Evolutionary conservation across 2,888 invertebrate genomes (phyloP), one percentile per base, ranked within the genome.

Genomic region (Poecilus cupreus): DNA sequence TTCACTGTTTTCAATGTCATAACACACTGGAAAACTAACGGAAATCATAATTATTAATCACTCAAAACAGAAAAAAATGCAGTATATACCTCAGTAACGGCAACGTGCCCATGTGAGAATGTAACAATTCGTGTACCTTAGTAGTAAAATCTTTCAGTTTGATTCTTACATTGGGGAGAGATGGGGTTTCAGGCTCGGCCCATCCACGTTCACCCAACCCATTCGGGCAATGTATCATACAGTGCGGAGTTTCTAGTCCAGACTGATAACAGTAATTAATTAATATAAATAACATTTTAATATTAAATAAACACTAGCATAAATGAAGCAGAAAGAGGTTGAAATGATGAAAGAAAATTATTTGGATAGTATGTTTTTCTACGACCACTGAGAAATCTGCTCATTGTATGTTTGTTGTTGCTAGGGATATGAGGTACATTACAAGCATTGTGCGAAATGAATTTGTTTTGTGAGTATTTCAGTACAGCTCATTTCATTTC

Each of bases 1-100:
- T 80, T 91, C 90, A 10, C 93, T 92, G 87, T 94, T 96, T 87
- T 93, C 93, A 10, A 94, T 92, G 86, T 94, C 93, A 88, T 96
- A 97, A 88, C 97, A 97, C 83, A 93, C 92, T 83, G 95, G 93
- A 87, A 96, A 94, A 88, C 96, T 96, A 75, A 72, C 8, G 1
- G 0, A 32, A 32, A 32, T 3, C 5, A 32, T 32, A 2, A 32
- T 32, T 32, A 32, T 2, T 32, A 32, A 32, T 32, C 5, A 2
- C 4, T 32, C 2, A 3, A 26, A 26, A 16, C 49, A 2, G 0
- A 49, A 16, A 18, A 49, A 49, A 32, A 32, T 32, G 8, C 5
- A 18, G 22, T 20, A 18, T 11, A 88, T 87, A 96, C 96, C 96
- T 96, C 85, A 95, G 92, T 81, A 97, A 89, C 0, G 96, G 96